phyloP scores from a whole-genome alignment of 2,113 vertebrate species.

The Lagopus muta region DNA sequence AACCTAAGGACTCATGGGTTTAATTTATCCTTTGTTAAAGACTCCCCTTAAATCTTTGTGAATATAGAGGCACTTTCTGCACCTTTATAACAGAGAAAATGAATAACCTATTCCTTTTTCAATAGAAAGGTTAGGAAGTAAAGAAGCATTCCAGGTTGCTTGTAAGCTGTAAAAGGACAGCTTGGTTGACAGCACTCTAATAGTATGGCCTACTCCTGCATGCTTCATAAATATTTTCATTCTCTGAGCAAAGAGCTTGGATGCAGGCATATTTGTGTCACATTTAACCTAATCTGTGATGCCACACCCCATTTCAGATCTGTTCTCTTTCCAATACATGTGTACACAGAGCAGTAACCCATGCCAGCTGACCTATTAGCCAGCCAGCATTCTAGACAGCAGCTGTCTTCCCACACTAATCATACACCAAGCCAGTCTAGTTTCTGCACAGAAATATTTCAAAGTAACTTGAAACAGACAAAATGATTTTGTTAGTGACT shows the following conservation, averaged over 20 bases:
- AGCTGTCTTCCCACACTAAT: neutral
- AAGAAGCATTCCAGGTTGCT: neutral
- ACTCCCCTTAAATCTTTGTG: neutral
- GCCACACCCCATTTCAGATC: neutral
- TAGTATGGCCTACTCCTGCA: neutral
- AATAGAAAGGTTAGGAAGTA: neutral
- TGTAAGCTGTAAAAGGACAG: neutral
- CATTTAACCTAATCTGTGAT: neutral
- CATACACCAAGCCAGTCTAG: neutral
- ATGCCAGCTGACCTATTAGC: neutral
- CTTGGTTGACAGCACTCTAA: neutral
- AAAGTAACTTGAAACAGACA: neutral
- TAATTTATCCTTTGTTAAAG: neutral
- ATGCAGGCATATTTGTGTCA: neutral
- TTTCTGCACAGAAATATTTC: neutral
- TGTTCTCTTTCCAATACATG: neutral
- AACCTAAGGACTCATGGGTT: neutral
- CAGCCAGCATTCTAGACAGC: neutral
- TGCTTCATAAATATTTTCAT: neutral
- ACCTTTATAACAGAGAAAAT: neutral
- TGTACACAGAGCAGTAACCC: neutral
- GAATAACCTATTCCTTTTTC: neutral
- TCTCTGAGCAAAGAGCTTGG: neutral
- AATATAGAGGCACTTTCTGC: neutral
- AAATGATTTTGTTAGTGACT: neutral